Conservation (phyloP, 2,888 invertebrate species). For the Parasteatoda lunata region DNA sequence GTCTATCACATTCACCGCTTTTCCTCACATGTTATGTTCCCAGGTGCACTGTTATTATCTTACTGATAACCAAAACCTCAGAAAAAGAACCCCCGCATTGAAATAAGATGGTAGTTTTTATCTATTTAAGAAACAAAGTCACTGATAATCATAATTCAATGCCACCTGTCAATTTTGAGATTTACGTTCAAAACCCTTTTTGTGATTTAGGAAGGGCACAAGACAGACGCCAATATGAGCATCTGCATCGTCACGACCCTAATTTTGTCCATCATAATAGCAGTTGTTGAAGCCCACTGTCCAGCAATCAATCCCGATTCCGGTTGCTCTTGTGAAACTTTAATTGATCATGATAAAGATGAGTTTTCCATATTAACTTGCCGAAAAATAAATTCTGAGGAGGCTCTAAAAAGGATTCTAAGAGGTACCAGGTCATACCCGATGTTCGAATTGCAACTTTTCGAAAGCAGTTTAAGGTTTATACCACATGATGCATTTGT, state of each 20-base stretch:
- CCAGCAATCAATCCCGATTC: background rate
- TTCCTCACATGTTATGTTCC: no score
- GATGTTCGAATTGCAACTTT: slow-evolving; percentile 47
- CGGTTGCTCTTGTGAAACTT: slow-evolving; percentile 17
- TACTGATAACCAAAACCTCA: no score
- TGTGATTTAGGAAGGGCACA: background rate
- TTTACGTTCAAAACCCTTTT: background rate
- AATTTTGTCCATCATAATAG: background rate
- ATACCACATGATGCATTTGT: slow-evolving; percentile 43
- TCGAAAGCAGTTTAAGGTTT: slow-evolving; percentile 39
- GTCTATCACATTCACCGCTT: no score
- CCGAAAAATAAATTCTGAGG: slow-evolving; percentile 27
- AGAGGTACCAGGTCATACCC: background rate
- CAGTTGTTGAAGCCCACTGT: slow-evolving; percentile 1
- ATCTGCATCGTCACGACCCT: background rate
- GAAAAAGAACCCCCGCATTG: background rate
- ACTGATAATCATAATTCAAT: background rate
- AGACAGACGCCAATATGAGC: no score
- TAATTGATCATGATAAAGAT: slow-evolving; percentile 20
- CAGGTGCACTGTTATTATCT: no score
- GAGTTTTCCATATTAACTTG: slow-evolving; percentile 35
- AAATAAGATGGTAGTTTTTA: background rate
- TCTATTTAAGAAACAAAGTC: background rate
- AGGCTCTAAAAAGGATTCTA: slow-evolving; percentile 17
- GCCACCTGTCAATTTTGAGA: background rate